phyloP scores from a whole-genome alignment of 1,140 invertebrate genomes.

The Trichoplusia ni region DNA sequence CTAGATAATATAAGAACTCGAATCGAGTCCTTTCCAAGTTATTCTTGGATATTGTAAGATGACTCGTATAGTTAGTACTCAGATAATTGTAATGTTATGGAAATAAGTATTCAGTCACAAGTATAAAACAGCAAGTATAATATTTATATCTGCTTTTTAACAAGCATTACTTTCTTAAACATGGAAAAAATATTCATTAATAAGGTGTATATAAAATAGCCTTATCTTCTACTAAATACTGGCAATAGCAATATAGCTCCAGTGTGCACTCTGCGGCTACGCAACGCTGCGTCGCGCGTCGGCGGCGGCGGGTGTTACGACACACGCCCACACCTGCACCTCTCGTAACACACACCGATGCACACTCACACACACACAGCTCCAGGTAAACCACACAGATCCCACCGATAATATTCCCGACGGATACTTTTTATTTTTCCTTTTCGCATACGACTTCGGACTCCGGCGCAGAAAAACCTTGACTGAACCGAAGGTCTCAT shows the following conservation, averaged over 20 bases:
- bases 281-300: conserved; percentile 58
- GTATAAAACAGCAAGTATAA: no score
- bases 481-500: conserved; percentile 10
- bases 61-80: not conserved
- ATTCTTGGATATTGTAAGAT: no score
- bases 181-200: no score
- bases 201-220: not conserved
- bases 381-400: conserved; percentile 58
- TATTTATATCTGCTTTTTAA: no score
- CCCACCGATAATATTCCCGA: conserved; percentile 43
- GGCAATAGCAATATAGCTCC: conserved; percentile 9
- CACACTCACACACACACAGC: conserved; percentile 44
- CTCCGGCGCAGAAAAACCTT: conserved; percentile 16
- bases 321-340: conserved; percentile 62
- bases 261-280: conserved; percentile 55
- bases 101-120: no score
- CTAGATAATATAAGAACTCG: no score
- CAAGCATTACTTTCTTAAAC: no score
- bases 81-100: no score
- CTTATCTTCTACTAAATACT: no score
- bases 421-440: conserved; percentile 49
- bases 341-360: conserved; percentile 38
- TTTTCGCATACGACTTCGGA: conserved; percentile 20
- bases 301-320: conserved; percentile 60
- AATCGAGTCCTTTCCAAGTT: no score